phyloP scores from a whole-genome alignment of 2,888 invertebrate genomes.

The Magallana nippona region DNA sequence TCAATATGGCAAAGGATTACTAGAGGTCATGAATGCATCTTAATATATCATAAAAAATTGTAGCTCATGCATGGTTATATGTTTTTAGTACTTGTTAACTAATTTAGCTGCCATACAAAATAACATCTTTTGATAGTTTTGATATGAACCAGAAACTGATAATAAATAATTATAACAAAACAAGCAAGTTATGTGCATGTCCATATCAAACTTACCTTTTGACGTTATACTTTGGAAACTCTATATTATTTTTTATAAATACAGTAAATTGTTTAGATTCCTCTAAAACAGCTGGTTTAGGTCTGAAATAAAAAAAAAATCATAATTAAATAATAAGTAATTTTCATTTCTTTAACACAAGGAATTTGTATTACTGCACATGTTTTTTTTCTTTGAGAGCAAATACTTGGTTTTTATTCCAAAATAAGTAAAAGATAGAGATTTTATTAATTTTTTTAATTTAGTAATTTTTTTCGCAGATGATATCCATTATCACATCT shows the following conservation, averaged over 20 bases:
- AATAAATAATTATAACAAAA: not conserved
- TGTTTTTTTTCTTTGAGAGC: no score
- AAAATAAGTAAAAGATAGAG: no score
- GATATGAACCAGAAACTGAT: not conserved
- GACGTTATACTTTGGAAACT: slow-evolving; percentile 79
- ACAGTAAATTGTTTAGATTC: slow-evolving; percentile 79
- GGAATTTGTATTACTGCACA: no score
- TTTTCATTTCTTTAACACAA: no score
- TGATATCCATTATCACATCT: no score
- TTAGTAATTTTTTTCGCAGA: no score
- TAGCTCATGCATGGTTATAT: not conserved
- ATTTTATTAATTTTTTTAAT: no score
- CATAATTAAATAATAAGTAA: not conserved
- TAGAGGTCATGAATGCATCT: no score
- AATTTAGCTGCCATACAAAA: not conserved
- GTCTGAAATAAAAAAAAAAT: slow-evolving; percentile 60
- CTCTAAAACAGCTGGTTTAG: slow-evolving; percentile 62
- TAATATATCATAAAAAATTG: not conserved
- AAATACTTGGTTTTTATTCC: no score
- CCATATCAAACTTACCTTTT: slow-evolving; percentile 71
- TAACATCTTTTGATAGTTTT: not conserved
- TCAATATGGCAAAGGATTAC: no score
- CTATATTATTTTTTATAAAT: slow-evolving; percentile 81
- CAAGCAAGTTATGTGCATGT: not conserved
- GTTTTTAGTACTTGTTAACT: not conserved